Base-by-base conservation (phyloP, 2,113 vertebrate genomes). In the Rafetus swinhoei region DNA sequence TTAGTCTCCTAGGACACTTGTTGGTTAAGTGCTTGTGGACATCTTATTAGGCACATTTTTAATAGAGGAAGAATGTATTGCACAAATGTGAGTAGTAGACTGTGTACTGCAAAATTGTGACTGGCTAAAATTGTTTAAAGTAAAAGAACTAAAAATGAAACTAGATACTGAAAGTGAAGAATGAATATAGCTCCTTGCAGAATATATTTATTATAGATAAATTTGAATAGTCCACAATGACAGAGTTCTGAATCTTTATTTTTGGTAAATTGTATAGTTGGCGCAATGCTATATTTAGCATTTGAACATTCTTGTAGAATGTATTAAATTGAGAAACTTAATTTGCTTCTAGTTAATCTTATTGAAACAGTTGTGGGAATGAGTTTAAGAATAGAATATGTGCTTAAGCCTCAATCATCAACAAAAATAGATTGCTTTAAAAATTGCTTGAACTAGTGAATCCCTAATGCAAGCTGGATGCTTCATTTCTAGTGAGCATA, bases 281-380 rank as follows among this genome's bases (percentile, higher is more conserved):
- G 32, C 45, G 90, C 45, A 45, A 6, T 45, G 45, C 45, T 45
- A 45, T 57, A 82, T 86, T 53, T 81, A 77, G 45, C 81, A 50
- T 13, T 27, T 86, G 50, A 45, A 25, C 9, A 12, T 87, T 50
- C 62, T 87, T 32, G 74, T 54, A 81, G 62, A 95, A 90, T 87
- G 79, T 52, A 59, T 6, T 90, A 76, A 24, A 90, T 7, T 85
- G 25, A 84, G 12, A 29, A 45, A 15, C 22, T 65, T 90, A 86
- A 54, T 84, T 53, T 85, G 4, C 0, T 87, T 95, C 95, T 83
- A 81, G 27, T 91, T 83, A 90, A 53, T 93, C 16, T 35, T 86
- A 85, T 59, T 86, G 32, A 86, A 87, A 93, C 55, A 0, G 0
- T 52, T 2, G 83, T 60, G 21, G 83, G 62, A 86, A 92, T 74